phyloP scores from a whole-genome alignment of 2,888 invertebrate genomes.

The Eilema depressum region DNA sequence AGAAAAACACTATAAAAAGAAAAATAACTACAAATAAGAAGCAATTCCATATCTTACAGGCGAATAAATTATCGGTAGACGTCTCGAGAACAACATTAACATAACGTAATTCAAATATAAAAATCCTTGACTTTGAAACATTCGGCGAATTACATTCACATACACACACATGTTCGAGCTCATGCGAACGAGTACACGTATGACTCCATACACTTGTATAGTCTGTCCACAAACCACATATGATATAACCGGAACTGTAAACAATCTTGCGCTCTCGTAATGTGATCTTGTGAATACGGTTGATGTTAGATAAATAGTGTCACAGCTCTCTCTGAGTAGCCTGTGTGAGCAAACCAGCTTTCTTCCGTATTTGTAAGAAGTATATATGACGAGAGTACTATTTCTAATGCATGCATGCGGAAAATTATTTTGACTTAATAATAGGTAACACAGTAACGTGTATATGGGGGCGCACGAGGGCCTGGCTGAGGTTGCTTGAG shows the following conservation, averaged over 20 bases:
- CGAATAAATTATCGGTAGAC: not conserved
- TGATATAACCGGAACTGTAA: conserved; percentile 49
- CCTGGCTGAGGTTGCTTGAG: too few relatives aligned
- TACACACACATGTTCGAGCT: not conserved
- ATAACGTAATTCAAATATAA: conserved; percentile 13
- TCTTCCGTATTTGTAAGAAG: conserved; percentile 44
- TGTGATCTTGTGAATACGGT: conserved; percentile 36
- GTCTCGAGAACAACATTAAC: conserved; percentile 14
- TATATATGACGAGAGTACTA: not conserved
- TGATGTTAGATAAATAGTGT: conserved; percentile 50
- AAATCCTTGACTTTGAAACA: conserved; percentile 28
- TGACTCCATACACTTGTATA: not conserved
- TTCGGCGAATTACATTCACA: conserved; percentile 22
- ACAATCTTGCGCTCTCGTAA: conserved; percentile 40
- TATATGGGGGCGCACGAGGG: too few relatives aligned
- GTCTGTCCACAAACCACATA: conserved; percentile 29
- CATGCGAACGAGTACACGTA: not conserved
- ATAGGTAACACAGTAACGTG: too few relatives aligned
- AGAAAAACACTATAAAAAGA: not conserved
- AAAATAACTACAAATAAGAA: not conserved
- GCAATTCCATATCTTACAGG: not conserved
- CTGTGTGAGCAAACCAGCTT: conserved; percentile 50
- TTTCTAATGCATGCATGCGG: too few relatives aligned
- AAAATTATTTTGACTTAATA: not conserved
- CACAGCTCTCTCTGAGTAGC: conserved; percentile 49